Evolutionary conservation across 2,113 vertebrate genomes (phyloP).

Genomic region (Chiloscyllium plagiosum): DNA sequence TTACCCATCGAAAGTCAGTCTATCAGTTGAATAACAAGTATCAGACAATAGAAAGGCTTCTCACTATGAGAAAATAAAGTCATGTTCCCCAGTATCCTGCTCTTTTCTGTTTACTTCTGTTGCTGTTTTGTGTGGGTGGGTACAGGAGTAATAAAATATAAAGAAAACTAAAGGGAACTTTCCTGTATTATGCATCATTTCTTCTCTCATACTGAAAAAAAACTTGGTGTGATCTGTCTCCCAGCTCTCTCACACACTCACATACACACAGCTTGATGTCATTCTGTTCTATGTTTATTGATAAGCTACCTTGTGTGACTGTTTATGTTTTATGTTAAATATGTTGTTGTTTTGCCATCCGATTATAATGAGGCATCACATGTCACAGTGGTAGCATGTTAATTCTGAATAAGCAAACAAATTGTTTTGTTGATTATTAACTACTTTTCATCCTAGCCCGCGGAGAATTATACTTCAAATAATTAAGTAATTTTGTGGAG

Average conservation of each 20-base stretch:
- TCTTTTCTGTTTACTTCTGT: not conserved
- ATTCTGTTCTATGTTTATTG: not conserved
- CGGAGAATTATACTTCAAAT: not conserved
- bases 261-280: not conserved
- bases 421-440: not conserved
- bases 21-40: not conserved
- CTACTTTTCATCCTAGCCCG: not conserved
- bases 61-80: not conserved
- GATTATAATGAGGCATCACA: not conserved
- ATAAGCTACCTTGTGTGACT: not conserved
- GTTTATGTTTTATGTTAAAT: not conserved
- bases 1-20: not conserved
- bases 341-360: not conserved
- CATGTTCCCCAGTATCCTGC: not conserved
- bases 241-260: no score
- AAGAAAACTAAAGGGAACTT: not conserved
- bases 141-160: not conserved
- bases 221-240: not conserved
- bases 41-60: not conserved
- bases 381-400: not conserved
- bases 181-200: not conserved
- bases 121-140: not conserved
- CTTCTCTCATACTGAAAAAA: no score
- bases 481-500: not conserved
- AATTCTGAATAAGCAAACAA: not conserved